Percentiles rank a stretch among this genome's conserved stretches.
Conservation (phyloP, 2,113 vertebrate genomes). For the Trichomycterus rosablanca region DNA sequence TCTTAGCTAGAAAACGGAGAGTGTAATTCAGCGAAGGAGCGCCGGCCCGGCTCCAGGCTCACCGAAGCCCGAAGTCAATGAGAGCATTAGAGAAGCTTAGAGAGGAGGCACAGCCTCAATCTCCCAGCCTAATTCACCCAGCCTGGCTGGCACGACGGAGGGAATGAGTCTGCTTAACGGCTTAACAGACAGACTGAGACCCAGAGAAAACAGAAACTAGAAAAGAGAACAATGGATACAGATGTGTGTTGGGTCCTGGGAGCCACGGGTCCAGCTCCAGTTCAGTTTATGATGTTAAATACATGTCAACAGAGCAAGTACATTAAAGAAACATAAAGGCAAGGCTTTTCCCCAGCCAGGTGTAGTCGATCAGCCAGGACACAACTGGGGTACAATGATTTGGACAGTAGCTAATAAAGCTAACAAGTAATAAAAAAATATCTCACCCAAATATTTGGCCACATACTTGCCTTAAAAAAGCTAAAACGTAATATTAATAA, state of each 20-base stretch:
- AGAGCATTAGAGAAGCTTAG: constrained; percentile 50
- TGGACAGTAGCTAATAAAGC: too few relatives aligned
- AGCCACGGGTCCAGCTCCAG: too few relatives aligned
- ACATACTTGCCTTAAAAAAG: too few relatives aligned
- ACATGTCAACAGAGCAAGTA: too few relatives aligned
- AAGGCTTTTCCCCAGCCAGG: neutral
- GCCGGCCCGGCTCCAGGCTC: constrained; percentile 52
- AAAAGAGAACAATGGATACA: constrained; percentile 13
- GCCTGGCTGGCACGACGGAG: constrained; percentile 52
- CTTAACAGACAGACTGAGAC: constrained; percentile 37
- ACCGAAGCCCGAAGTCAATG: constrained; percentile 51
- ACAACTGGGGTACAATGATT: too few relatives aligned
- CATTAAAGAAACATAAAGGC: too few relatives aligned
- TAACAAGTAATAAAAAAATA: too few relatives aligned
- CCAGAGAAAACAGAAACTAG: constrained; percentile 30
- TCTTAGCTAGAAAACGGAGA: constrained; percentile 38
- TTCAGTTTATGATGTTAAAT: too few relatives aligned
- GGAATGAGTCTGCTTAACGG: constrained; percentile 63
- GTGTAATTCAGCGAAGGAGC: constrained; percentile 59
- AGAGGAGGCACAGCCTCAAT: constrained; percentile 58
- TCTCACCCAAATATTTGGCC: too few relatives aligned
- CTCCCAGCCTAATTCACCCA: constrained; percentile 66
- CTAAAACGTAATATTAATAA: too few relatives aligned
- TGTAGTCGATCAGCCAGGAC: neutral
- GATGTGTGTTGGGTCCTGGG: too few relatives aligned